These are phyloP conservation scores for Atrichornis clamosus DNA, from an alignment of 2,113 vertebrate genomes.

Conservation along the genomic window DNA sequence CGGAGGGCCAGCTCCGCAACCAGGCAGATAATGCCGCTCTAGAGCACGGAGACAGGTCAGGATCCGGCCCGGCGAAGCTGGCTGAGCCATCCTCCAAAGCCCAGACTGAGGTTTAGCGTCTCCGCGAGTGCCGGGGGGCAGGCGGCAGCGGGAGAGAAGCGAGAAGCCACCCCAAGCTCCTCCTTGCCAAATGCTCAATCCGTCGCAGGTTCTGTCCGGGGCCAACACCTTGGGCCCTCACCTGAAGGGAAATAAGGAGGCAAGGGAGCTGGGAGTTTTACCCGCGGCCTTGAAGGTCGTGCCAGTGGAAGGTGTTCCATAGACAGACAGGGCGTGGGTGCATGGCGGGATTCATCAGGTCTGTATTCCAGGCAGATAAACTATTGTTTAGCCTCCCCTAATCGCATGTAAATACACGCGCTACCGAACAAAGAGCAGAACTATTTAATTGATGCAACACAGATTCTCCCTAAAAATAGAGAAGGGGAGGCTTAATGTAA, in stretches of 20 bases:
- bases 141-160: not conserved
- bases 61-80: not conserved
- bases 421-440: slow-evolving; percentile 50
- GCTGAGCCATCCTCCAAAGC: not conserved
- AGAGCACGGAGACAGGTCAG: not conserved
- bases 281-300: not conserved
- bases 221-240: not conserved
- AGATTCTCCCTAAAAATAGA: not conserved
- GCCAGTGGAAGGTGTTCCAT: not conserved
- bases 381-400: not conserved
- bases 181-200: not conserved
- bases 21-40: not conserved
- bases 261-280: not conserved
- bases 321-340: not conserved
- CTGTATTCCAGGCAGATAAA: not conserved
- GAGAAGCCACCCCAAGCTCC: not conserved
- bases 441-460: slow-evolving; percentile 11
- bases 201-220: not conserved
- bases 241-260: not conserved
- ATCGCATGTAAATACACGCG: not conserved
- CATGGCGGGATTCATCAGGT: slow-evolving; percentile 7
- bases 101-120: not conserved
- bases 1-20: not conserved
- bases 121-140: not conserved
- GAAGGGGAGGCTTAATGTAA: not conserved